Percentiles rank a stretch among this genome's conserved stretches.
Conservation (phyloP, 2,888 invertebrate genomes). For the Vesta saturnalis region DNA sequence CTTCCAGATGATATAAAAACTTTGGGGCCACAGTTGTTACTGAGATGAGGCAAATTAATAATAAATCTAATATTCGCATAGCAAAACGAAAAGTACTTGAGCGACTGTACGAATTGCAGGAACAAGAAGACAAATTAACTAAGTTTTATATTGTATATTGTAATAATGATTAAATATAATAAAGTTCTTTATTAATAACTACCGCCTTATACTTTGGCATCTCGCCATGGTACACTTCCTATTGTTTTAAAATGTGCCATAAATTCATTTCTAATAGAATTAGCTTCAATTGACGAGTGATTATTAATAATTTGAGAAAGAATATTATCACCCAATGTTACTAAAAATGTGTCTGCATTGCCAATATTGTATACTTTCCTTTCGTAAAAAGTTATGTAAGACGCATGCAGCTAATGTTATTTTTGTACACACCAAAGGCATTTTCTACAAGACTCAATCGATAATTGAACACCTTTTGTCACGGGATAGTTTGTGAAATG, state of each 20-base stretch:
- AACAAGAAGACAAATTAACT: background rate
- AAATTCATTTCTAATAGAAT: background rate
- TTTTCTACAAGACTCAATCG: background rate
- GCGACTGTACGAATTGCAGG: background rate
- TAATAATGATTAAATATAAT: background rate
- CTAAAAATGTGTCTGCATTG: background rate
- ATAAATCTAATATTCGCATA: background rate
- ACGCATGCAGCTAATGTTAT: background rate
- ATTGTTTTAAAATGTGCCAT: background rate
- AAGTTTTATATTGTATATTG: background rate
- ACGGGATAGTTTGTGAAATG: background rate
- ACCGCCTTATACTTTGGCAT: background rate
- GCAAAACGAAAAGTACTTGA: background rate
- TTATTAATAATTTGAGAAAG: conserved; percentile 1
- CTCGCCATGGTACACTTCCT: background rate
- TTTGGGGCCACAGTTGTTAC: background rate
- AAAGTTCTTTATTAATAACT: background rate
- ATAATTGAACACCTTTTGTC: background rate
- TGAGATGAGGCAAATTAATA: background rate
- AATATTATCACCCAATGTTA: background rate
- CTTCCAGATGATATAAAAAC: background rate
- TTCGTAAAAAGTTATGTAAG: background rate
- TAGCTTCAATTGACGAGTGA: background rate
- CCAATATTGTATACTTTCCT: background rate
- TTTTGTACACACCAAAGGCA: background rate